These are phyloP conservation scores for Ochlodes sylvanus DNA, from an alignment of 2,888 invertebrate genomes.

Conservation along the genomic window DNA sequence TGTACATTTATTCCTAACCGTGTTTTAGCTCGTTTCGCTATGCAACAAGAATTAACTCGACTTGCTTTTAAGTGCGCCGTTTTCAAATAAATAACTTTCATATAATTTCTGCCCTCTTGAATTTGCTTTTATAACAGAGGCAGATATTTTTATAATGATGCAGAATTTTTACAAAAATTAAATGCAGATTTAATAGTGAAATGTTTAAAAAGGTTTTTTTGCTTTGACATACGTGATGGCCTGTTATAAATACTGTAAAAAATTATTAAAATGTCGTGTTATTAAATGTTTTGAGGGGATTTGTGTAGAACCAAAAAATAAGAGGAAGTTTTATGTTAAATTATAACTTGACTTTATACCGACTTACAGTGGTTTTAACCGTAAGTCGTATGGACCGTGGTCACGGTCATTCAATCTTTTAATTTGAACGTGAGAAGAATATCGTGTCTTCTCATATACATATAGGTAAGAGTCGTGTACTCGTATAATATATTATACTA, in stretches of 20 bases:
- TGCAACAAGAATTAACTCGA: conserved; percentile 35
- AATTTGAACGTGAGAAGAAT: not conserved
- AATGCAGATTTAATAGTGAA: conserved; percentile 6
- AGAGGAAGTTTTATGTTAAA: too few relatives aligned
- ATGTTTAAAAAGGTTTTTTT: conserved; percentile 16
- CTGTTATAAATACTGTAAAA: not conserved
- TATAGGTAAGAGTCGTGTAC: too few relatives aligned
- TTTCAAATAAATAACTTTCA: conserved; percentile 34
- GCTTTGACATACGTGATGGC: conserved; percentile 6
- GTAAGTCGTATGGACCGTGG: not conserved
- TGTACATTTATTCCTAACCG: conserved; percentile 21
- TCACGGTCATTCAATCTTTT: not conserved
- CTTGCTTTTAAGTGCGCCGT: conserved; percentile 31
- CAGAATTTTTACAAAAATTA: conserved; percentile 28
- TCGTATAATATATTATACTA: too few relatives aligned
- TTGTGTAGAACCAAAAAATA: not conserved
- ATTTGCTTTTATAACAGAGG: conserved; percentile 24
- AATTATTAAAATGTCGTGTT: not conserved
- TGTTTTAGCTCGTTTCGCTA: conserved; percentile 24
- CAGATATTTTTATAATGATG: conserved; percentile 32
- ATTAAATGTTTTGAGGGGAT: not conserved
- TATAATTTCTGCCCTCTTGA: conserved; percentile 31
- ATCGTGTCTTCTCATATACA: not conserved
- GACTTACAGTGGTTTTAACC: not conserved
- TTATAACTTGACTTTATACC: too few relatives aligned